Evolutionary conservation across 2,113 vertebrate genomes (phyloP).

Genomic region (Orthonyx spaldingii): DNA sequence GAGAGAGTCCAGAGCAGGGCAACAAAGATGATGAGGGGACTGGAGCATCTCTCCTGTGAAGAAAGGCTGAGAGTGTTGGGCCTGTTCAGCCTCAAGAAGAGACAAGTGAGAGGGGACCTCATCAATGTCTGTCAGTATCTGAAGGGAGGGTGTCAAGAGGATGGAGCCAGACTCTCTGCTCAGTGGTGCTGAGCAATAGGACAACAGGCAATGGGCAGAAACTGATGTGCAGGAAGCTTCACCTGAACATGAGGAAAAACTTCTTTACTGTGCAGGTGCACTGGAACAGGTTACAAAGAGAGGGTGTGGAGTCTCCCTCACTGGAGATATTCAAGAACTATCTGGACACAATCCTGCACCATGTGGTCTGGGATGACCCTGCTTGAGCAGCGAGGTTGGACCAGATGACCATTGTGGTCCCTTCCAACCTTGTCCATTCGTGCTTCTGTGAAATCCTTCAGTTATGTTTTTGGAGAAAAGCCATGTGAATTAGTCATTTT

Average conservation of each 20-base stretch:
- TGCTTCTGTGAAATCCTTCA: not conserved
- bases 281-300: not conserved
- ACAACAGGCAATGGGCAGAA: not conserved
- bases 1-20: not conserved
- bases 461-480: not conserved
- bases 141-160: not conserved
- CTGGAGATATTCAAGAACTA: accelerated
- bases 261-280: not conserved
- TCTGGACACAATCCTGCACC: not conserved
- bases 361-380: not conserved
- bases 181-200: accelerated
- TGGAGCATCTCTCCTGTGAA: not conserved
- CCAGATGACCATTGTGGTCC: not conserved
- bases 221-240: not conserved
- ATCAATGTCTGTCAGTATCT: not conserved
- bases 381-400: not conserved
- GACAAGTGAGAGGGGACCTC: not conserved
- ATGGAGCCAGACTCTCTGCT: not conserved
- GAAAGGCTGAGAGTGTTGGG: not conserved
- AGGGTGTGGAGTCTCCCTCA: too few relatives aligned
- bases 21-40: not conserved
- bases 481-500: not conserved
- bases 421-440: not conserved
- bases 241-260: not conserved
- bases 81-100: not conserved